Conservation (phyloP, 1,140 invertebrate species). For the Prorops nasuta region DNA sequence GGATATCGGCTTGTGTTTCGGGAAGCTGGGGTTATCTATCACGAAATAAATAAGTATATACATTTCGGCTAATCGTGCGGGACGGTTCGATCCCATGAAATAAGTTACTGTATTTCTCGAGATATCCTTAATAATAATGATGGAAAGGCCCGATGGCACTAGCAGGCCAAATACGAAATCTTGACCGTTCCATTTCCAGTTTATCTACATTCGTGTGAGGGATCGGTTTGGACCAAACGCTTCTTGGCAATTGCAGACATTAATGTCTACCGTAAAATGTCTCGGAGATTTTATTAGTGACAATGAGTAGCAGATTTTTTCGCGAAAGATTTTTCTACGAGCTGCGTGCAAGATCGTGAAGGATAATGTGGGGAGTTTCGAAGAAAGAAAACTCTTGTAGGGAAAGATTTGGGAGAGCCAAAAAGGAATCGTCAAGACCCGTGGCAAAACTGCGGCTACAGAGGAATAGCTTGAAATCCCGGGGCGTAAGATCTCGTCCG, state of each 20-base stretch:
- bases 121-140: slow-evolving; percentile 34
- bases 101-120: slow-evolving; percentile 39
- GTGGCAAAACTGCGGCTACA: slow-evolving; percentile 5
- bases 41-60: slow-evolving; percentile 49
- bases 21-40: slow-evolving; percentile 47
- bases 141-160: slow-evolving; percentile 26
- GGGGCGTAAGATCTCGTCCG: slow-evolving; percentile 28
- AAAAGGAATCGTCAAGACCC: slow-evolving; percentile 1
- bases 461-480: slow-evolving; percentile 19
- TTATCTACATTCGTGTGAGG: not conserved
- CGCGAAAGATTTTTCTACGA: too few relatives aligned
- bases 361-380: too few relatives aligned
- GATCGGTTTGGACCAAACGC: too few relatives aligned
- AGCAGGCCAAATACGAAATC: too few relatives aligned
- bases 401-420: not conserved
- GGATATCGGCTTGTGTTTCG: slow-evolving; percentile 23
- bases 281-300: too few relatives aligned
- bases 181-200: not conserved
- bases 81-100: slow-evolving; percentile 47
- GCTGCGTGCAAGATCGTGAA: too few relatives aligned
- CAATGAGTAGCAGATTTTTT: too few relatives aligned
- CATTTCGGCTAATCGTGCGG: slow-evolving; percentile 48
- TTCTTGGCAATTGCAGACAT: too few relatives aligned
- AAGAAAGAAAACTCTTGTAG: not conserved
- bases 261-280: too few relatives aligned